phyloP scores from a whole-genome alignment of 2,113 vertebrate genomes.

The Isichthys henryi region DNA sequence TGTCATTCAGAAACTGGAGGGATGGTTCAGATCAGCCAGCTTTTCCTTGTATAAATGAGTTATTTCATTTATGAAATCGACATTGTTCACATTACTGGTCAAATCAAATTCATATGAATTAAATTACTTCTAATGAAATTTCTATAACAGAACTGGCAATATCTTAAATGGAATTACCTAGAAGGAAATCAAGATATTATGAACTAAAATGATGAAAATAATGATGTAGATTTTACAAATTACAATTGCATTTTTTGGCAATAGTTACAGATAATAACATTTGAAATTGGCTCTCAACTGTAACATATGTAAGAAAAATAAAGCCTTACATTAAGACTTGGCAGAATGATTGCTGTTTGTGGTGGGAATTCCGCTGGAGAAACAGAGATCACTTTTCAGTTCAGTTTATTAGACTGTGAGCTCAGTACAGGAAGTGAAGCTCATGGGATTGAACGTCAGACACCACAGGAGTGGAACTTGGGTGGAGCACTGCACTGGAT shows the following conservation, averaged over 20 bases:
- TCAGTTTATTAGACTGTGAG: neutral
- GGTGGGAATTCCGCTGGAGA: neutral
- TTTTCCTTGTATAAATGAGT: neutral
- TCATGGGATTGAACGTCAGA: neutral
- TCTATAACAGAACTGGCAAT: neutral
- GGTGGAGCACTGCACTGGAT: neutral
- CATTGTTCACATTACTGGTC: neutral
- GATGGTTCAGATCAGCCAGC: neutral
- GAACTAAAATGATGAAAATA: neutral
- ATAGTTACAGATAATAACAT: neutral
- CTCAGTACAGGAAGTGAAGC: neutral
- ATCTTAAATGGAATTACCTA: neutral
- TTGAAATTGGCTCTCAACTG: neutral
- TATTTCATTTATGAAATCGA: neutral
- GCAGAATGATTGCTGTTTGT: neutral
- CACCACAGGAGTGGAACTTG: neutral
- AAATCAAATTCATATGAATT: neutral
- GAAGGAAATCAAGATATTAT: neutral
- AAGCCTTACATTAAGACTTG: neutral
- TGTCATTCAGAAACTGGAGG: neutral
- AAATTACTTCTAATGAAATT: neutral
- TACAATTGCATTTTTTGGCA: neutral
- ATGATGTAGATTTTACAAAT: neutral
- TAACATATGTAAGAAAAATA: neutral
- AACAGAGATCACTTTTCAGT: neutral